Base-by-base conservation (phyloP, 2,888 invertebrate genomes). In the Ichneumon xanthorius region DNA sequence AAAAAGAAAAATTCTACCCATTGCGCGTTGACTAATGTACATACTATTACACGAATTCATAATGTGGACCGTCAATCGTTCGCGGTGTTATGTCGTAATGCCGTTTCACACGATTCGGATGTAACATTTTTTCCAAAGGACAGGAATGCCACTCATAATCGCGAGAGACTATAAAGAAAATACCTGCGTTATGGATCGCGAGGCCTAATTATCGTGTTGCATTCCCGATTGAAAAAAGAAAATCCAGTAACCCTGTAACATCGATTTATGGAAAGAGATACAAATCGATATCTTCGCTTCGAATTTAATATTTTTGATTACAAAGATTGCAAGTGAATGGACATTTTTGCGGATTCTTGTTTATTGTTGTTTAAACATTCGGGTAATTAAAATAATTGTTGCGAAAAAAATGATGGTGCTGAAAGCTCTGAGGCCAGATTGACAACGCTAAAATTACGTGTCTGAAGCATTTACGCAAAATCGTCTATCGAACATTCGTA, bases 131-230 rank as follows among this genome's bases (percentile, higher is more conserved):
- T 73, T 61, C 30, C 26, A 48, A 73, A 48, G 16, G 30, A 55
- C 55, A 22, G 58, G 14, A 26, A 26, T 26, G 58, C 26, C 4
- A 26, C 19, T 6, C 16, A n/a, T 2, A 16, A 63, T 16, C 30
- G n/a, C 63, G 63, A 63, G 16, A 63, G 6, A 63, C 37, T 30
- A 6, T 19, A 22, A 55, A 55, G 4, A 16, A 48, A 48, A 48
- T 16, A 48, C 45, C 45, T 16, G 45, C 45, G 45, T 48, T 48
- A 16, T 48, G 16, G 16, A 48, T 40, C 37, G 40, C 76, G 79
- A 80, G 85, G 85, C 85, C 85, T 85, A 85, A 85, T 45, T 80
- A 82, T 85, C 72, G 48, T 50, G 65, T 63, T 71, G 63, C 2
- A 63, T 53, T 63, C 30, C 40, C 58, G 4, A 26, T 48, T 48